These are phyloP conservation scores for Patella ulyssiponensis DNA, from an alignment of 2,888 invertebrate genomes.

Conservation along the genomic window DNA sequence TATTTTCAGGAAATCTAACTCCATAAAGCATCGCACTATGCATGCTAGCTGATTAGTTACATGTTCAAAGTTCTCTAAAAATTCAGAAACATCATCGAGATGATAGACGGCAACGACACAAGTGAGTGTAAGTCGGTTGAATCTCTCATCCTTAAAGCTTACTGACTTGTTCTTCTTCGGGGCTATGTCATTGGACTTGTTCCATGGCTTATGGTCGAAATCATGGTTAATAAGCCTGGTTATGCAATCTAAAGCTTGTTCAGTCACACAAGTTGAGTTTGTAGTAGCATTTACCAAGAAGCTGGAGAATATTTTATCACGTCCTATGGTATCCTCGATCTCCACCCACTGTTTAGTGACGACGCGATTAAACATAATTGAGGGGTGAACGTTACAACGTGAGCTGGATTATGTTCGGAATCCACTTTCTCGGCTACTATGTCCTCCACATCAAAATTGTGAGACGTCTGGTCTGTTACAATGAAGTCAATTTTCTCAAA, in stretches of 20 bases:
- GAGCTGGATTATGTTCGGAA: background rate
- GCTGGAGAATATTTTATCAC: background rate
- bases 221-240: background rate
- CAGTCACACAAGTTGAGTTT: background rate
- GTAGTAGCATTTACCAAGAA: background rate
- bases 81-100: constrained; percentile 15
- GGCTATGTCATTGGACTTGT: constrained; percentile 7
- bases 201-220: constrained; percentile 1
- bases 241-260: background rate
- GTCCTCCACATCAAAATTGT: background rate
- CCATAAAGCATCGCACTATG: constrained; percentile 21
- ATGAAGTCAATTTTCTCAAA: background rate
- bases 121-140: constrained; percentile 20
- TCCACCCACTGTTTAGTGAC: background rate
- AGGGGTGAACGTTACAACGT: background rate
- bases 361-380: background rate
- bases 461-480: background rate
- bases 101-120: constrained; percentile 21
- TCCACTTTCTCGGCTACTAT: background rate
- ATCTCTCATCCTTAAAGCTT: constrained; percentile 23
- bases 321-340: background rate
- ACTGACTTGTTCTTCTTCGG: constrained; percentile 21
- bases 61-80: constrained; percentile 21
- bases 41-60: constrained; percentile 27
- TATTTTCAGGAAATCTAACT: constrained; percentile 22